Evolutionary conservation across 2,888 invertebrate genomes (phyloP).

Genomic region (Formica aserva): DNA sequence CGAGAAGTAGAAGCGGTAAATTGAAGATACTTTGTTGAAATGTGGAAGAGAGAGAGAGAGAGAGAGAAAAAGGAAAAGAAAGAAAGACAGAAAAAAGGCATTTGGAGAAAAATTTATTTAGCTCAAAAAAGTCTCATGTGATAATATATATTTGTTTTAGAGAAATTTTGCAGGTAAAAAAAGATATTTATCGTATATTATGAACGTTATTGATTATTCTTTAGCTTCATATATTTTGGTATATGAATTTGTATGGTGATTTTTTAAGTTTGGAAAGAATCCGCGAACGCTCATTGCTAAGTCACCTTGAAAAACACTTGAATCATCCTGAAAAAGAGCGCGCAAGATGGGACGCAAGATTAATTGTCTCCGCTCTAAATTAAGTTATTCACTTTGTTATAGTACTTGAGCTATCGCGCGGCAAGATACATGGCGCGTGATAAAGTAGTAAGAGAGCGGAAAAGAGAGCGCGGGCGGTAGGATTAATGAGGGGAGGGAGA

Average conservation of each 20-base stretch:
- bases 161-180: background rate
- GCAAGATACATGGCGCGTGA: constrained; percentile 50
- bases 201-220: background rate
- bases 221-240: background rate
- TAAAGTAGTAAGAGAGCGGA: constrained; percentile 42
- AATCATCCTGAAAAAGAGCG: constrained; percentile 46
- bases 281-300: background rate
- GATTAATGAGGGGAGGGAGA: constrained; percentile 51
- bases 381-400: constrained; percentile 56
- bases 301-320: constrained; percentile 31
- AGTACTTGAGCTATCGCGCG: constrained; percentile 43
- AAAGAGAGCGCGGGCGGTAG: constrained; percentile 16
- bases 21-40: constrained; percentile 41
- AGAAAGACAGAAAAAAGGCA: background rate
- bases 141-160: background rate
- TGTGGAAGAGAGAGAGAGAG: background rate
- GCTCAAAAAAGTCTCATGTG: background rate
- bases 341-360: constrained; percentile 54
- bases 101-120: constrained; percentile 25
- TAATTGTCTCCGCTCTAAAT: constrained; percentile 49
- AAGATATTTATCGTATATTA: background rate
- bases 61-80: background rate
- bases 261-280: background rate
- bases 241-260: background rate
- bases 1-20: constrained; percentile 22